Evolutionary conservation across 2,113 vertebrate species (phyloP).

Genomic region (Guaruba guarouba): DNA sequence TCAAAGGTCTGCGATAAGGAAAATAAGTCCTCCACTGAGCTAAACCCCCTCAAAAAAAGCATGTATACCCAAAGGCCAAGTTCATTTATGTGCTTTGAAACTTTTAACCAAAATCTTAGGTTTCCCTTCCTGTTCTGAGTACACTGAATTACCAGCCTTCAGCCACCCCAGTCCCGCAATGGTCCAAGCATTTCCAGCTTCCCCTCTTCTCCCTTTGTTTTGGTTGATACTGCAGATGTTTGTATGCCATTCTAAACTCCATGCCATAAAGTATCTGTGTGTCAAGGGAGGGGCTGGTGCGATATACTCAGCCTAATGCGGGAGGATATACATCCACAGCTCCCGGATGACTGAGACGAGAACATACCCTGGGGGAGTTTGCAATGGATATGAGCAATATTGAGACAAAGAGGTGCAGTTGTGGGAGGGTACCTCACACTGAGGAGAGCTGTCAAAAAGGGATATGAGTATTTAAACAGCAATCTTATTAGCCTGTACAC

Average conservation of each 20-base stretch:
- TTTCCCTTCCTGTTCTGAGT: not conserved
- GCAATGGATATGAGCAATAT: not conserved
- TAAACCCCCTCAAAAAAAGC: not conserved
- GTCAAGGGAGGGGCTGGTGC: not conserved
- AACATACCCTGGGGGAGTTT: not conserved
- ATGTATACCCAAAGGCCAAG: not conserved
- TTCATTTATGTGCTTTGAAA: not conserved
- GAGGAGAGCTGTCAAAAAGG: not conserved
- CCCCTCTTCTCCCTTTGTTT: not conserved
- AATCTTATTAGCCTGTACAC: not conserved
- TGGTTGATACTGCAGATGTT: not conserved
- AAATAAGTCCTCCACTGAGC: not conserved
- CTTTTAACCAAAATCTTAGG: not conserved
- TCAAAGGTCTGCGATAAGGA: fast-evolving
- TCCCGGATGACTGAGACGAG: not conserved
- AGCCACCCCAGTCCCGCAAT: fast-evolving
- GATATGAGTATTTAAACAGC: not conserved
- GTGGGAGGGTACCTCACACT: not conserved
- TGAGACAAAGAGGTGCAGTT: not conserved
- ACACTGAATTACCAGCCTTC: not conserved
- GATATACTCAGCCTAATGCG: not conserved
- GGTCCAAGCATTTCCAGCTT: not conserved
- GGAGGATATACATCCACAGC: not conserved
- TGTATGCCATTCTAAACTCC: not conserved
- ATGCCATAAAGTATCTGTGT: not conserved